Conservation (phyloP, 2,797 vertebrate genomes). For the Spatula versicolor region DNA sequence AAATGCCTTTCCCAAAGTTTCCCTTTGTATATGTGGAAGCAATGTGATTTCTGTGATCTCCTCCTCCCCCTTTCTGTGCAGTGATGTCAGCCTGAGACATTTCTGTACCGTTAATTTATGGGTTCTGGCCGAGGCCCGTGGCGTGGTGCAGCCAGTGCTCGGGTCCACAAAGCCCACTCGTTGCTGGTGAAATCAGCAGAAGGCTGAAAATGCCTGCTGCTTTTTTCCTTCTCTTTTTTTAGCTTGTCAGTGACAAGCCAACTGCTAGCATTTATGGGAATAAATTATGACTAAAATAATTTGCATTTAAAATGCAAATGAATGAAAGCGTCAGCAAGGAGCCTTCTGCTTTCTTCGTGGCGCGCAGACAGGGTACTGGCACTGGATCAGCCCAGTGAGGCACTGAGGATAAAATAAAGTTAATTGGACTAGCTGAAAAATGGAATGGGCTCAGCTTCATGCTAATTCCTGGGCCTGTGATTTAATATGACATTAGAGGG, state of each 20-base stretch:
- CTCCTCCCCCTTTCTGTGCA: neutral
- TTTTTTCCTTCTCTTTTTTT: constrained; percentile 1
- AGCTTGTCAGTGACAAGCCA: constrained; percentile 38
- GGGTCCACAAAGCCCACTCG: neutral
- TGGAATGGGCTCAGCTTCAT: constrained; percentile 20
- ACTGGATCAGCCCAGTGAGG: neutral
- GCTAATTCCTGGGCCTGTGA: constrained; percentile 47
- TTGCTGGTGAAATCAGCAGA: neutral
- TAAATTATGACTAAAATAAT: constrained; percentile 64
- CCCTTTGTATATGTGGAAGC: neutral
- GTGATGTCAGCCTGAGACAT: neutral
- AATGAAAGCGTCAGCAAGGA: constrained; percentile 35
- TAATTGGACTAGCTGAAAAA: constrained; percentile 63
- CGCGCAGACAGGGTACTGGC: neutral
- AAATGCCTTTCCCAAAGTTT: neutral
- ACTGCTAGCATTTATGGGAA: constrained; percentile 51
- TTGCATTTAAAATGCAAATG: constrained; percentile 69
- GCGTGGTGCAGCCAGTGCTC: neutral
- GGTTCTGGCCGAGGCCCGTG: neutral
- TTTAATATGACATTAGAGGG: constrained; percentile 14
- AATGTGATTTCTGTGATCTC: neutral
- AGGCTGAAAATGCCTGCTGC: constrained; percentile 7
- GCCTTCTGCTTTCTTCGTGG: constrained; percentile 39
- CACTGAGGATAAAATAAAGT: constrained; percentile 32
- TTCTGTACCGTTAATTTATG: neutral